phyloP scores from a whole-genome alignment of 2,797 vertebrate species.

The Betta splendens region DNA sequence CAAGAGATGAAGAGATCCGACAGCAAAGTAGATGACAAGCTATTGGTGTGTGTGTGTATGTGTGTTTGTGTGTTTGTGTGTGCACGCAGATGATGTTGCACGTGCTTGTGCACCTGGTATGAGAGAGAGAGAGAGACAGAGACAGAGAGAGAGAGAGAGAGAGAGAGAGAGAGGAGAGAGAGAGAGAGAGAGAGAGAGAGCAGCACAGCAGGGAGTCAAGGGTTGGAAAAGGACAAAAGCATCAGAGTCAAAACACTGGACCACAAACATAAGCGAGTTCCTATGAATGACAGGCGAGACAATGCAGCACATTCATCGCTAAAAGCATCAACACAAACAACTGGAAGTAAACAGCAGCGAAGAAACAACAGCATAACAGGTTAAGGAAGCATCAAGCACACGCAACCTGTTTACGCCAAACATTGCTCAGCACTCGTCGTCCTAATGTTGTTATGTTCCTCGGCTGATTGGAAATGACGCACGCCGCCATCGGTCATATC shows the following conservation, averaged over 20 bases:
- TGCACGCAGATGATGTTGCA: conserved; percentile 46
- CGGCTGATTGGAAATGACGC: conserved; percentile 65
- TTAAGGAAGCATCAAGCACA: conserved; percentile 61
- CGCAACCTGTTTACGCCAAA: conserved; percentile 65
- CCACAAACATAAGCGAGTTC: conserved; percentile 60
- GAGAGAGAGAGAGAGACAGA: conserved; percentile 30
- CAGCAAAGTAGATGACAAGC: conserved; percentile 63
- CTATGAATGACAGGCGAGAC: conserved; percentile 60
- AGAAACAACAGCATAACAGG: conserved; percentile 55
- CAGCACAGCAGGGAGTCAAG: conserved; percentile 29
- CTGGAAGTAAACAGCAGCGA: conserved; percentile 47
- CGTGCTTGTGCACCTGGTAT: conserved; percentile 63
- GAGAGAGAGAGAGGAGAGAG: conserved; percentile 8
- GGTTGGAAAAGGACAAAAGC: conserved; percentile 55
- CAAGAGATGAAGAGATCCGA: conserved; percentile 80
- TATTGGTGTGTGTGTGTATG: conserved; percentile 45
- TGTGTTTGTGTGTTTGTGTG: conserved; percentile 41
- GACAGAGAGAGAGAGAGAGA: conserved; percentile 10
- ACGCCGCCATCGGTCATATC: conserved; percentile 54
- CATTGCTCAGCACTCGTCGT: conserved; percentile 58
- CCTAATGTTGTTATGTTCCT: conserved; percentile 69
- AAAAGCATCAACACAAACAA: conserved; percentile 71
- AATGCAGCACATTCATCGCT: conserved; percentile 62
- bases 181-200: conserved; percentile 5
- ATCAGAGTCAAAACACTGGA: conserved; percentile 69